Base-by-base conservation (phyloP, 92 coral and sea anemone genomes). In the Paragorgia papillata region DNA sequence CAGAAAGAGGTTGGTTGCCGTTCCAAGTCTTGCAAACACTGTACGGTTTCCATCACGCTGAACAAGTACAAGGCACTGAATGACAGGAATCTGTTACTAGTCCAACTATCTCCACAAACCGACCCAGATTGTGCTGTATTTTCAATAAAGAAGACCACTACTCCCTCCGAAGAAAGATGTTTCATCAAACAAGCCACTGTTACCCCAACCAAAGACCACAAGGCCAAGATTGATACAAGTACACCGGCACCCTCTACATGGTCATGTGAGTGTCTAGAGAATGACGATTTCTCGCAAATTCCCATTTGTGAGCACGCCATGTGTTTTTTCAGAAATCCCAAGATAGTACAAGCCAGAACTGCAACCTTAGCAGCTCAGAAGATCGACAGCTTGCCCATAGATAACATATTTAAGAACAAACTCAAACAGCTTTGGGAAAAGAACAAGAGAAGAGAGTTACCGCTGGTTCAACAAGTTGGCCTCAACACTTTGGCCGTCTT, bases 121-220 rank as follows among this genome's bases (percentile, higher is more conserved):
- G 62, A 80, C 40, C 84, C 91, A 62, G 68, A 67, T 34, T 66
- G 71, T 34, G 58, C 66, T 46, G 81, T 95, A 21, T 89, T 77
- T 62, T 95, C 99, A 4, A 89, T 91, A 0, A 85, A 90, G 50
- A 95, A 88, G 73, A 89, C 87, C 48, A 84, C 84, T 50, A 82
- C 87, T 7, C 97, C 97, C 14, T 91, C 97, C 56, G 99, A 95
- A 76, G 90, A 89, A 40, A 57, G 99, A 53, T 95, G 99, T 79
- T 91, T 95, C 83, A 90, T 95, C 9, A 74, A 80, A 75, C 69
- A 84, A 15, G 79, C 84, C 31, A n/a, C n/a, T n/a, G n/a, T n/a
- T n/a, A n/a, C n/a, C n/a, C 24, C 58, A n/a, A 40, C 33, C 18
- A 75, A 22, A 57, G 89, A 74, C 15, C 2, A 15, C 15, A 7